Evolutionary conservation across 1,140 invertebrate genomes (phyloP), one percentile per base, ranked within the genome.

Genomic region (Eriosoma lanigerum): DNA sequence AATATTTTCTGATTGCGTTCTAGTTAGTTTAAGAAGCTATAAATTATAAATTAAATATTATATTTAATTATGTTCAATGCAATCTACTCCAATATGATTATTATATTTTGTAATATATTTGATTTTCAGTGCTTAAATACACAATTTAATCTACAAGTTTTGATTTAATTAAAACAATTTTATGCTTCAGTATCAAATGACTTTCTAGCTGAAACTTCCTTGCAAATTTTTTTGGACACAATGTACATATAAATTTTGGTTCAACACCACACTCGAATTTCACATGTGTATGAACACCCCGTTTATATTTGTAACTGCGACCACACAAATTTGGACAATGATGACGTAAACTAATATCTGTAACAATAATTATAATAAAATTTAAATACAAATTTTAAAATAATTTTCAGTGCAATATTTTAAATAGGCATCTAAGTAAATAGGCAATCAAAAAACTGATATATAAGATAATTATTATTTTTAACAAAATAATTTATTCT

Each of bases 221-320:
- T 38, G 58, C 72, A 32, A 81, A 82, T 60, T 82, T 82, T 38
- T 82, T 81, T 8, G 81, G 80, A 83, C 88, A 89, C 50, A 85
- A 84, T 8, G 84, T 83, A 83, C 88, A 89, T 29, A 84, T 83
- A 82, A 88, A 88, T 81, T 86, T 85, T 26, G 88, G 88, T 81
- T 87, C 86, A 44, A 87, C 85, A n/a, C 87, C 87, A 82, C 88
- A 89, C 81, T 89, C 88, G 54, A 89, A 86, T 48, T 86, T 88
- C 82, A 88, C 82, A 83, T 90, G 89, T 4, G 86, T 76, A 15
- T 80, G 24, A 21, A 82, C 48, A 62, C 54, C 81, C 32, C 83
- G 82, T n/a, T 83, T 82, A 81, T 85, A 85, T 56, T 81, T 81
- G 75, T 83, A 83, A 19, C 58, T 81, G 12, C 81, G 82, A 29